phyloP scores from a whole-genome alignment of 2,113 vertebrate genomes.

The Sphyrna mokarran region DNA sequence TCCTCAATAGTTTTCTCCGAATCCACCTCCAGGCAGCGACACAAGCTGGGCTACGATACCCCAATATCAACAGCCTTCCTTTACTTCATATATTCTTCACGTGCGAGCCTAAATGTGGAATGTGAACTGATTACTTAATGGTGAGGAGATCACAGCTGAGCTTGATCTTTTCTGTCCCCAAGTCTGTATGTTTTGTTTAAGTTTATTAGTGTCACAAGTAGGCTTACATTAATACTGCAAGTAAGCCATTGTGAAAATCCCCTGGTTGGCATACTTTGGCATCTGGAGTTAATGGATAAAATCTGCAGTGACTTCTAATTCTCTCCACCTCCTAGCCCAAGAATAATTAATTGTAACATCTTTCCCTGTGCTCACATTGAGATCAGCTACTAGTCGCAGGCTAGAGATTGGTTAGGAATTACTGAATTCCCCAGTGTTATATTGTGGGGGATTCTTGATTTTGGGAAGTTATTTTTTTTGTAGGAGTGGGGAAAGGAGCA shows the following conservation, averaged over 20 bases:
- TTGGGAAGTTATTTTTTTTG: not conserved
- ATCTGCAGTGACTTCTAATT: not conserved
- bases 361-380: not conserved
- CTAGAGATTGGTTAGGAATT: not conserved
- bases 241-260: too few relatives aligned
- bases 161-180: not conserved
- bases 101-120: not conserved
- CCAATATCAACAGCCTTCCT: not conserved
- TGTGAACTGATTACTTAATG: not conserved
- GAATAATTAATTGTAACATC: not conserved
- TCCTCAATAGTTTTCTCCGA: not conserved
- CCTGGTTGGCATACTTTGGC: too few relatives aligned
- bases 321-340: not conserved
- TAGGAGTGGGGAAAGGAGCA: too few relatives aligned
- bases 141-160: not conserved
- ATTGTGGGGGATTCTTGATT: not conserved
- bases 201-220: too few relatives aligned
- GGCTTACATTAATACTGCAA: too few relatives aligned
- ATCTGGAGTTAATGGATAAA: not conserved
- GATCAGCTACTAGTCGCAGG: not conserved
- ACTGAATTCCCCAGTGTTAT: not conserved
- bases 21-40: not conserved
- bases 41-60: not conserved
- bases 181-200: too few relatives aligned
- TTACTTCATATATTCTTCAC: not conserved